Conservation (phyloP, 1,140 invertebrate genomes). For the Akabosia matsudoensis region DNA sequence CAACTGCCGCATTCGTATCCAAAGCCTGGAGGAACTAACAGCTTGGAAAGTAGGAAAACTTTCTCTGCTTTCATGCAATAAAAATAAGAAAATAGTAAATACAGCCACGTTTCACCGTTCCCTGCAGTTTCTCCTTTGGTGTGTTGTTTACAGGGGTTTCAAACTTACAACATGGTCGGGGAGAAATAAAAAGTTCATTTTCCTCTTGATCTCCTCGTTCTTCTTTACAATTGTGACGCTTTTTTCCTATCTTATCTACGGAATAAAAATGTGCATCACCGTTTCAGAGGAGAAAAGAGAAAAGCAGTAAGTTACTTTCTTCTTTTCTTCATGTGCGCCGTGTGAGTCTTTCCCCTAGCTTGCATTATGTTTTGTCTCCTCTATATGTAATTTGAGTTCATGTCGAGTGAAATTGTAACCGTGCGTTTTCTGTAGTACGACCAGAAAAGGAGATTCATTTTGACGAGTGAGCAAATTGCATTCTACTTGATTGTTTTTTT, state of each 20-base stretch:
- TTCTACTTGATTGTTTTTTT: background rate
- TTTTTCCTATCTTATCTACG: background rate
- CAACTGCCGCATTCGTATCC: background rate
- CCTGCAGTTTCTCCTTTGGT: too few relatives aligned
- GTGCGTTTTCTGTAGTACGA: background rate
- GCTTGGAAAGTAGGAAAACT: background rate
- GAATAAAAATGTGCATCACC: background rate
- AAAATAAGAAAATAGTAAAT: too few relatives aligned
- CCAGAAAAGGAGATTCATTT: background rate
- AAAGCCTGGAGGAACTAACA: slow-evolving; percentile 19
- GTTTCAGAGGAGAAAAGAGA: background rate
- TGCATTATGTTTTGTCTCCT: background rate
- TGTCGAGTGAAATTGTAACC: background rate
- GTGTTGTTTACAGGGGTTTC: background rate
- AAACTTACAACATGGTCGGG: background rate
- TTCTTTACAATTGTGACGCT: background rate
- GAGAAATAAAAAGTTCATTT: slow-evolving; percentile 3
- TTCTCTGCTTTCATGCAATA: background rate
- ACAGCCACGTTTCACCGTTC: background rate
- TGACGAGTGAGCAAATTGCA: slow-evolving; percentile 5
- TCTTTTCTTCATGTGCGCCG: too few relatives aligned
- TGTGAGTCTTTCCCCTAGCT: too few relatives aligned
- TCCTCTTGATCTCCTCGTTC: background rate
- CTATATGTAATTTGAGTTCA: background rate
- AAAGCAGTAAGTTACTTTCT: background rate